These are phyloP conservation scores for Hepsetus odoe DNA, from an alignment of 2,113 vertebrate species.

Conservation along the genomic window DNA sequence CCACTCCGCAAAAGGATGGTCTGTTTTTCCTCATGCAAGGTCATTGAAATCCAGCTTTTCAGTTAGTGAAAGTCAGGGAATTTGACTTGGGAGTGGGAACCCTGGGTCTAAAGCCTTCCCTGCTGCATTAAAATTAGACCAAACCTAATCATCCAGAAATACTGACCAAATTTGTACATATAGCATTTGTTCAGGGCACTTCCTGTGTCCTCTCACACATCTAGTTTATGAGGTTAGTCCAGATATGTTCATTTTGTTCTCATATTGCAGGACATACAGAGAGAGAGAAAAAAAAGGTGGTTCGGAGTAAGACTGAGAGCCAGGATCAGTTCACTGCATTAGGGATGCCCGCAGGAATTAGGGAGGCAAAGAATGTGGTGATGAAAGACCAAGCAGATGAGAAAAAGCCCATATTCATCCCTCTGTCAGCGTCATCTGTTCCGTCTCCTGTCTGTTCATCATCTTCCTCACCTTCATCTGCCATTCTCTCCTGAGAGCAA, in stretches of 20 bases:
- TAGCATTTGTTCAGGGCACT: background rate
- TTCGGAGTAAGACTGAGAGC: background rate
- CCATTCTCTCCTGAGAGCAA: conserved; percentile 82
- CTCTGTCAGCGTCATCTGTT: conserved; percentile 71
- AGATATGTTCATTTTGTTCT: background rate
- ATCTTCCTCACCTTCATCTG: conserved; percentile 87
- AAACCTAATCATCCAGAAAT: background rate
- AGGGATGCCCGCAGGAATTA: conserved; percentile 92
- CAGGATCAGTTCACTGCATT: conserved; percentile 88
- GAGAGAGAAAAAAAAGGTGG: background rate
- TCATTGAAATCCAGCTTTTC: no score
- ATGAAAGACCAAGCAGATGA: conserved; percentile 95
- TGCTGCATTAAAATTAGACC: background rate
- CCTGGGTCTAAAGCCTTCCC: background rate
- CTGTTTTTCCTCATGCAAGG: no score
- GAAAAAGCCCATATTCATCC: conserved; percentile 83
- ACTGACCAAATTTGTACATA: background rate
- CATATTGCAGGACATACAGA: conserved; percentile 14
- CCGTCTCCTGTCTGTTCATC: conserved; percentile 82
- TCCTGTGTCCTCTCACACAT: background rate
- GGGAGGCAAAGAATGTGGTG: conserved; percentile 94
- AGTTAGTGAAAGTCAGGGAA: no score
- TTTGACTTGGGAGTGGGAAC: no score
- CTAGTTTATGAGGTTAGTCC: background rate
- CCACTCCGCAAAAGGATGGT: no score